Evolutionary conservation across 2,113 vertebrate species (phyloP), one percentile per base, ranked within the genome.

Genomic region (Cisticola juncidis): DNA sequence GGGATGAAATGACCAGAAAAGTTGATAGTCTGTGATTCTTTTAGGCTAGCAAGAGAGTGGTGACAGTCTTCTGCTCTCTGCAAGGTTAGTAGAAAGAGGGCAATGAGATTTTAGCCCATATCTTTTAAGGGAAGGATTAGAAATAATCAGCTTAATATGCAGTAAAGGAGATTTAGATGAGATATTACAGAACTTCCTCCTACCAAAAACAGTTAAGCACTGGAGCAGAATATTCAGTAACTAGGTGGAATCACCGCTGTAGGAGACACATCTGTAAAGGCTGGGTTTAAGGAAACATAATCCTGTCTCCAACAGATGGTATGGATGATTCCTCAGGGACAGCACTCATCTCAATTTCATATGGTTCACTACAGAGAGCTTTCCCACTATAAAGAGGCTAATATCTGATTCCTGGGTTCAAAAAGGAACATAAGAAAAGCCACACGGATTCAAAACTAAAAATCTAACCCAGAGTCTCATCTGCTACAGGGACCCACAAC

Each of bases 91-190:
- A 73, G 66, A 24, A 86, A 76, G 88, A 90, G 29, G 38, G 62
- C 54, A 77, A 36, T 53, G 42, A 77, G 76, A 65, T 48, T 90
- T 92, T 82, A 86, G 57, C 50, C 38, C 9, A 1, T 31, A 25
- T 58, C 50, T 92, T 36, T 76, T 88, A 77, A 78, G 35, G 28
- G 68, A 86, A 92, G 58, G 68, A 82, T 47, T 57, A 91, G 51
- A 85, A 91, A 91, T 82, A 85, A 93, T 87, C 88, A 54, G 18
- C 38, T 86, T 90, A 86, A 95, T 92, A 80, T 2, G 8, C 62
- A 86, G 76, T 58, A 88, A 92, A 86, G 68, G 42, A 86, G 54
- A 69, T 93, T 80, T 88, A 86, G 44, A 66, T 82, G 51, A 72
- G 81, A 36, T 79, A 48, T 64, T 87, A 88, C 40, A 61, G 74